Conservation (phyloP, 2,888 invertebrate species). For the Stenichneumon culpator region DNA sequence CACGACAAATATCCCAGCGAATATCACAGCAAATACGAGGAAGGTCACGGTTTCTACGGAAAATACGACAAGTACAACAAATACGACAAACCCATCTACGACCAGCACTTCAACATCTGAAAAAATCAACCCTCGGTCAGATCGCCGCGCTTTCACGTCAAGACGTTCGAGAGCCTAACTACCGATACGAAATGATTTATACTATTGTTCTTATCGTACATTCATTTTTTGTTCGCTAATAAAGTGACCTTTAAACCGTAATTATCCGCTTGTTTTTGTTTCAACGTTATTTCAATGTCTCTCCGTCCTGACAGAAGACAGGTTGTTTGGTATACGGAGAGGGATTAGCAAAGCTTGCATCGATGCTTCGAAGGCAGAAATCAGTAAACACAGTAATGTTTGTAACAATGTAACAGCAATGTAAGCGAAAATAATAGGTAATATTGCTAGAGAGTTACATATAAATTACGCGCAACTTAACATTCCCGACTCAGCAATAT, state of each 20-base stretch:
- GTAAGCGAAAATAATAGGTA: too few relatives aligned
- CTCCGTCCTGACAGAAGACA: too few relatives aligned
- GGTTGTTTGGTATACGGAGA: too few relatives aligned
- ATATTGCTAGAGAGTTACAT: too few relatives aligned
- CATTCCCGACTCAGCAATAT: too few relatives aligned
- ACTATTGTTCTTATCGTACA: conserved; percentile 25
- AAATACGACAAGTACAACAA: conserved; percentile 53
- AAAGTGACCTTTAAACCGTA: not conserved
- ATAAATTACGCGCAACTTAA: too few relatives aligned
- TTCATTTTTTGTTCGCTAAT: conserved; percentile 1
- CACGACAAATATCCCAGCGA: conserved; percentile 23
- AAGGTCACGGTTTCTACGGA: conserved; percentile 34
- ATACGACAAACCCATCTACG: conserved; percentile 49
- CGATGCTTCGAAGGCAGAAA: too few relatives aligned
- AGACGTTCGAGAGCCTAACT: conserved; percentile 52
- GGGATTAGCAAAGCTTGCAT: too few relatives aligned
- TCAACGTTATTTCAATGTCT: not conserved
- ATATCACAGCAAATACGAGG: conserved; percentile 55
- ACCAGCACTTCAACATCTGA: conserved; percentile 60
- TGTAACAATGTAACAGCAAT: too few relatives aligned
- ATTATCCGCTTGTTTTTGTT: not conserved
- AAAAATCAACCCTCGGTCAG: conserved; percentile 24
- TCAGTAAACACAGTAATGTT: too few relatives aligned
- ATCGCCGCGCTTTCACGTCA: conserved; percentile 14
- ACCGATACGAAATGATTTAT: conserved; percentile 33